Evolutionary conservation across 2,113 vertebrate species (phyloP).

Genomic region (Myanophis thanlyinensis): DNA sequence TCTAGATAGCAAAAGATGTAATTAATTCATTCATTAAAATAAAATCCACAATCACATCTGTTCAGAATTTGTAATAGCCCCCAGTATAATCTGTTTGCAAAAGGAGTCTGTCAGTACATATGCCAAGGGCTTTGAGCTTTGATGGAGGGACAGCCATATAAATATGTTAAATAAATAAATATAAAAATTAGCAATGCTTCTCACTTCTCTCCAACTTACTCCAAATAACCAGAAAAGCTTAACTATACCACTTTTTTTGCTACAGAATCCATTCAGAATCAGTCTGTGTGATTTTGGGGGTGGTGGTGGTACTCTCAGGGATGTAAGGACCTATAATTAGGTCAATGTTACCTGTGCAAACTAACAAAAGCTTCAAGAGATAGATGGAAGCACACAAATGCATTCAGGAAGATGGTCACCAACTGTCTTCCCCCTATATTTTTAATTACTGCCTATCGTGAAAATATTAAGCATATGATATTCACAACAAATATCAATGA

Average conservation of each 20-base stretch:
- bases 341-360: neutral
- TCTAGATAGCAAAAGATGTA: neutral
- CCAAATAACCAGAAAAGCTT: neutral
- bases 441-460: neutral
- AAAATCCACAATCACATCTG: neutral
- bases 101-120: neutral
- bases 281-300: neutral
- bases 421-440: neutral
- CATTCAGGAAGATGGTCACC: neutral
- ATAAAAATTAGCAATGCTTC: neutral
- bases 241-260: neutral
- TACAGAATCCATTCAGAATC: neutral
- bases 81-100: neutral
- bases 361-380: neutral
- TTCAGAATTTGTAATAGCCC: neutral
- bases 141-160: neutral
- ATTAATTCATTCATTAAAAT: neutral
- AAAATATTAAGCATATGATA: neutral
- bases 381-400: neutral
- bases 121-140: neutral
- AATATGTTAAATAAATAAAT: neutral
- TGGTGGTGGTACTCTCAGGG: neutral
- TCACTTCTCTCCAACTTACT: neutral
- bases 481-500: neutral
- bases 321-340: neutral